Conservation (phyloP, 2,797 vertebrate species). For the Cossypha caffra region DNA sequence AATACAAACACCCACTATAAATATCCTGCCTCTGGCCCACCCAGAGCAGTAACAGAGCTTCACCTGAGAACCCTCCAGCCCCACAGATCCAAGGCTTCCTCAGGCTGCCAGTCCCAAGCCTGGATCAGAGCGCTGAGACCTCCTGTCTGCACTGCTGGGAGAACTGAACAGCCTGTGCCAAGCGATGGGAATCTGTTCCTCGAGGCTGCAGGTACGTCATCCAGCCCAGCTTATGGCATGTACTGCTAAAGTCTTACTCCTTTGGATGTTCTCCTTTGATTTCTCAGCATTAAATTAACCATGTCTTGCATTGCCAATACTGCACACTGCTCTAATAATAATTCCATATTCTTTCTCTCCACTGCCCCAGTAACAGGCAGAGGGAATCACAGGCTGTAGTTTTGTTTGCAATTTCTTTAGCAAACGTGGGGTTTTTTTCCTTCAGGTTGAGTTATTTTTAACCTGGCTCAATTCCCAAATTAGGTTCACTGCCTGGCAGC, state of each 20-base stretch:
- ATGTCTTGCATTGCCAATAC: not conserved
- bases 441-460: conserved; percentile 33
- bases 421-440: rapidly evolving
- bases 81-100: not conserved
- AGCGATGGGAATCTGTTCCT: not conserved
- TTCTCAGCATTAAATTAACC: not conserved
- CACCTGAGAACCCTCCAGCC: not conserved
- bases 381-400: not conserved
- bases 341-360: not conserved
- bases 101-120: not conserved
- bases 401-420: not conserved
- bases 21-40: not conserved
- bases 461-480: conserved; percentile 11
- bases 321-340: not conserved
- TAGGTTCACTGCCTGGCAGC: not conserved
- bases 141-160: not conserved
- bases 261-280: not conserved
- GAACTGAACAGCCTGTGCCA: not conserved
- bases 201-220: not conserved
- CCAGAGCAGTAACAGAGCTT: not conserved
- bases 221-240: not conserved
- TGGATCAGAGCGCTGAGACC: not conserved
- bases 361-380: not conserved
- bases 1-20: not conserved
- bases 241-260: not conserved